Evolutionary conservation across 2,797 vertebrate genomes (phyloP).

Genomic region (Stomatorhinus walkeri): DNA sequence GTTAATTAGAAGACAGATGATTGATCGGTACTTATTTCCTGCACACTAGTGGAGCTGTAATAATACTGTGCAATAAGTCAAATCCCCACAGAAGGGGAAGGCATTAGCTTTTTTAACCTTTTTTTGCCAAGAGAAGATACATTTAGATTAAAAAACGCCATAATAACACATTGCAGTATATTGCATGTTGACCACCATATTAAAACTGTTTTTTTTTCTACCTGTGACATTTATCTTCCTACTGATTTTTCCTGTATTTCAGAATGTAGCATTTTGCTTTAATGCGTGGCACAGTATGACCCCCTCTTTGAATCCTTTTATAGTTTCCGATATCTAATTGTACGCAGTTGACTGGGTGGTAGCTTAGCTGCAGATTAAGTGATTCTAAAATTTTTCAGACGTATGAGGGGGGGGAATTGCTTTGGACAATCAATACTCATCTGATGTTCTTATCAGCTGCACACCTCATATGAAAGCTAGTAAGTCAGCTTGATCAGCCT

Average conservation of each 20-base stretch:
- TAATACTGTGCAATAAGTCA: constrained; percentile 1
- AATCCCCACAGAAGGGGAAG: not conserved
- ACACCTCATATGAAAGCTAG: constrained; percentile 42
- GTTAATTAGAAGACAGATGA: constrained; percentile 10
- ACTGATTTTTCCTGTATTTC: not conserved
- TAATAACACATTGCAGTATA: not conserved
- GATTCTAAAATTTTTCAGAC: constrained; percentile 44
- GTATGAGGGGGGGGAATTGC: constrained; percentile 45
- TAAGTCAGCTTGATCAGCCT: constrained; percentile 43
- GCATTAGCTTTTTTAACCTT: not conserved
- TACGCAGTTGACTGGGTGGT: not conserved
- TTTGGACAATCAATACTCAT: constrained; percentile 56
- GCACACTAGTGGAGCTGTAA: not conserved
- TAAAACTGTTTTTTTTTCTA: not conserved
- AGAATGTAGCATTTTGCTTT: not conserved
- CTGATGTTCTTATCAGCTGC: constrained; percentile 49
- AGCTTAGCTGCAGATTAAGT: constrained; percentile 31
- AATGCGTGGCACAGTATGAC: not conserved
- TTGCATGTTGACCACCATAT: not conserved
- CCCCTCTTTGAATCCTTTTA: not conserved
- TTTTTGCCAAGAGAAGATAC: not conserved
- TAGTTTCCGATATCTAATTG: not conserved
- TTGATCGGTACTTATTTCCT: not conserved
- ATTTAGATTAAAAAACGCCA: not conserved
- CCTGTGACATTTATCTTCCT: not conserved